Base-by-base conservation (phyloP, 92 coral and sea anemone genomes). In the Parazoanthus swiftii region DNA sequence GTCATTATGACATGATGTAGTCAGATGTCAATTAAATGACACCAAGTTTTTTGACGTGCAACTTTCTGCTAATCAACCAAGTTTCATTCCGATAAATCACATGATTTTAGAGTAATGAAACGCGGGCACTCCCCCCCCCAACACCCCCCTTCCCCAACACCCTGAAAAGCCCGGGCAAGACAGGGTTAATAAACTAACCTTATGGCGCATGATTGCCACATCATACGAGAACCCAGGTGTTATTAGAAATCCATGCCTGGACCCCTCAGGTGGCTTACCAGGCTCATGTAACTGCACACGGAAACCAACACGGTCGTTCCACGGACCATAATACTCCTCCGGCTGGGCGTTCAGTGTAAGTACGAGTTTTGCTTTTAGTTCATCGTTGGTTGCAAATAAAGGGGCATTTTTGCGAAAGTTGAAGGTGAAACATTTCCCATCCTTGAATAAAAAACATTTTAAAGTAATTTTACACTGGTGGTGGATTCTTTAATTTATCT, bases 331-430 rank as follows among this genome's bases (percentile, higher is more conserved):
- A 42, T 77, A 77, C 35, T 77, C 81, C 59, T 77, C 81, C 5
- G 81, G 81, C 35, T 77, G 81, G 42, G 14, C 82, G 67, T 79
- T 68, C 38, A 79, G 82, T 23, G 39, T 79, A 13, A 79, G 82
- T 8, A n/a, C 21, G 33, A 79, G 67, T 1, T 33, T 51, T 48
- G 82, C 14, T 18, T 10, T 36, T 4, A 25, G 67, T 26, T 51
- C 82, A 48, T 51, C 50, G 66, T n/a, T 10, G 0, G 25, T 23
- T 9, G 21, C 75, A 71, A 71, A 25, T 20, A 50, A 7, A 10
- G 14, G 50, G 3, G 20, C 54, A 3, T 25, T 79, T 9, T 50
- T 26, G 51, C 23, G 15, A 79, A 54, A 79, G 67, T 79, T 79
- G 82, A 79, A 79, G 29, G 82, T 79, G 42, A 8, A 79, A 26